Percentiles rank a stretch among this genome's conserved stretches.
These are phyloP conservation scores for Drosophila tsacasi DNA, from an alignment of 1,140 invertebrate species.

Conservation along the genomic window DNA sequence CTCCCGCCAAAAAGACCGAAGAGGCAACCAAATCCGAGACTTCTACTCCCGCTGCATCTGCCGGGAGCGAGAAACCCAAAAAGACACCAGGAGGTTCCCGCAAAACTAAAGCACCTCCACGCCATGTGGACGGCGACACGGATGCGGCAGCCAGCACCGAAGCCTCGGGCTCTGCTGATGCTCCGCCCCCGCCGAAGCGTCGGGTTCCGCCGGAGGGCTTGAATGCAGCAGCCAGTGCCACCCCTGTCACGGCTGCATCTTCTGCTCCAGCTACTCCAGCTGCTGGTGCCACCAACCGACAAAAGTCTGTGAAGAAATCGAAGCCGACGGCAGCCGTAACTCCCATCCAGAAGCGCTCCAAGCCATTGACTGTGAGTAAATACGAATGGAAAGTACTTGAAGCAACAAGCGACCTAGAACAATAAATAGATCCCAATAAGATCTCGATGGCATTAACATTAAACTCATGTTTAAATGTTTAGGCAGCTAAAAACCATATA, in stretches of 20 bases:
- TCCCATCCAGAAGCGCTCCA: conserved; percentile 65
- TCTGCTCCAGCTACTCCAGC: background rate
- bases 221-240: background rate
- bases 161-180: conserved; percentile 12
- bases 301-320: conserved; percentile 53
- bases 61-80: conserved; percentile 10
- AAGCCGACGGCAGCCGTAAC: conserved; percentile 76
- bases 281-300: conserved; percentile 16
- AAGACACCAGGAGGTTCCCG: conserved; percentile 88
- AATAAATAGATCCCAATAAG: background rate
- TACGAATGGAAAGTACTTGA: background rate
- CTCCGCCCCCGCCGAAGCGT: conserved; percentile 50
- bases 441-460: background rate
- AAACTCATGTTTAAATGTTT: background rate
- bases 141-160: conserved; percentile 30
- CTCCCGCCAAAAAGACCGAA: conserved; percentile 5
- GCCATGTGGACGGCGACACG: conserved; percentile 79
- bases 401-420: background rate
- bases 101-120: conserved; percentile 90
- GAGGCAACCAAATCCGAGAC: background rate
- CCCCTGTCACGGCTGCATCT: background rate
- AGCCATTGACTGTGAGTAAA: conserved; percentile 43
- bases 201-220: conserved; percentile 62
- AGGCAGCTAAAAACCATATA: background rate
- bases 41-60: background rate